A percentile compares a stretch with the other conserved stretches of the same genome.
phyloP scores from a whole-genome alignment of 2,797 vertebrate species.

The Myripristis murdjan region DNA sequence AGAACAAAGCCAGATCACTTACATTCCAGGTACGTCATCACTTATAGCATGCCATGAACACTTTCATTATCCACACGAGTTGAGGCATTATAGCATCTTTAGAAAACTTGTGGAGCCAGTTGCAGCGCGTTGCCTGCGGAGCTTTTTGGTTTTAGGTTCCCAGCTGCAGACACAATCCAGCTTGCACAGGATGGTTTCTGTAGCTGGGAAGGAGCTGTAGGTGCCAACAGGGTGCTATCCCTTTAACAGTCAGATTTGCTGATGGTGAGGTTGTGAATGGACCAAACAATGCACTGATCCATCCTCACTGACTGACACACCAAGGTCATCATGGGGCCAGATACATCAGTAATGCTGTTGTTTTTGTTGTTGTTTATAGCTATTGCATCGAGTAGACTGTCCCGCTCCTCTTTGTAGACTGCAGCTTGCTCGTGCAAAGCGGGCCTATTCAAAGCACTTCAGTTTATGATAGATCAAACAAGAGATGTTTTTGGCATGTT shows the following conservation, averaged over 20 bases:
- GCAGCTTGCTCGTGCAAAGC: neutral
- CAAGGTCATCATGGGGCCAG: constrained; percentile 40
- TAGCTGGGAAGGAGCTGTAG: constrained; percentile 14
- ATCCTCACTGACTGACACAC: constrained; percentile 34
- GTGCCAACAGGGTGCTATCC: constrained; percentile 26
- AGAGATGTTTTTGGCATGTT: neutral
- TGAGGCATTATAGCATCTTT: neutral
- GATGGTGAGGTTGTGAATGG: constrained; percentile 64
- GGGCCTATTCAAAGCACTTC: neutral
- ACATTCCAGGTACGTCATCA: constrained; percentile 87
- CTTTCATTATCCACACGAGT: neutral
- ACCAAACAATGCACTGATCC: constrained; percentile 63
- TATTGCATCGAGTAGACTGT: neutral
- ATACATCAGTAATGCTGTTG: constrained; percentile 5
- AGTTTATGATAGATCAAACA: neutral
- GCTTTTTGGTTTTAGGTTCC: no score
- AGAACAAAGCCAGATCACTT: constrained; percentile 89
- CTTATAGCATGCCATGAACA: neutral
- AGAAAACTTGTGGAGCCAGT: neutral
- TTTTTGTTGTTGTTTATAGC: constrained; percentile 36
- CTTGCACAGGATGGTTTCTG: neutral
- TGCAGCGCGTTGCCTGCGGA: neutral
- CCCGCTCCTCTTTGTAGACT: neutral
- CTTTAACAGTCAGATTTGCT: constrained; percentile 73
- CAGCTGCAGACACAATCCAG: no score